Evolutionary conservation across 2,888 invertebrate species (phyloP), one percentile per base, ranked within the genome.

Genomic region (Trichogramma dendrolimi): DNA sequence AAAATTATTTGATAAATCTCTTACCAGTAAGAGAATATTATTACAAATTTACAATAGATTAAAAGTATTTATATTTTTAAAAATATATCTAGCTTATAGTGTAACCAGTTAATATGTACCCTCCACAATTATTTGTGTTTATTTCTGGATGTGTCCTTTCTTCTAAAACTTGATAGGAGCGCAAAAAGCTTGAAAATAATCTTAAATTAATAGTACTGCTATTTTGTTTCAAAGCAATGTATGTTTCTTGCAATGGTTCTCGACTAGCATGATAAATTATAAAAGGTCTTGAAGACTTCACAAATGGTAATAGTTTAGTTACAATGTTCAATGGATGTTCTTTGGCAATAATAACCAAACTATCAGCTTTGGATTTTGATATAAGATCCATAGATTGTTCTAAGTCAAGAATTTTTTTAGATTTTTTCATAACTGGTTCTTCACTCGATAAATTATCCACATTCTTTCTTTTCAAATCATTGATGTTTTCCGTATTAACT

Each of bases 81-180:
- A 50, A 41, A 57, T 63, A 42, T 57, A 60, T 56, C 69, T 49
- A 71, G n/a, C 70, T 67, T 40, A 79, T 74, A 60, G 77, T 68
- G 61, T 79, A 85, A 63, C 90, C 96, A 67, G 89, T 87, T 67
- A 98, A 81, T 65, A 98, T 80, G 80, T 89, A 97, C 1, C 98
- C 98, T 73, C 96, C 92, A 63, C 87, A 87, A 52, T 88, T 89
- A 75, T 87, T 91, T 90, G 96, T 97, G 71, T 86, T 87, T 44
- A 97, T 94, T 75, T 92, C 89, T 1, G 98, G 98, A 83, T 98
- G 98, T 14, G 97, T 97, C 77, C 98, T 85, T 68, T 92, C 89
- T 2, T 91, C 88, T 66, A 95, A 80, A 42, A 94, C 88, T 85
- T 97, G 97, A 82, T 95, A 95, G 70, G 88, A 87, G 68, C 96